Conservation (phyloP, 2,113 vertebrate species). For the Monarcha castaneiventris region DNA sequence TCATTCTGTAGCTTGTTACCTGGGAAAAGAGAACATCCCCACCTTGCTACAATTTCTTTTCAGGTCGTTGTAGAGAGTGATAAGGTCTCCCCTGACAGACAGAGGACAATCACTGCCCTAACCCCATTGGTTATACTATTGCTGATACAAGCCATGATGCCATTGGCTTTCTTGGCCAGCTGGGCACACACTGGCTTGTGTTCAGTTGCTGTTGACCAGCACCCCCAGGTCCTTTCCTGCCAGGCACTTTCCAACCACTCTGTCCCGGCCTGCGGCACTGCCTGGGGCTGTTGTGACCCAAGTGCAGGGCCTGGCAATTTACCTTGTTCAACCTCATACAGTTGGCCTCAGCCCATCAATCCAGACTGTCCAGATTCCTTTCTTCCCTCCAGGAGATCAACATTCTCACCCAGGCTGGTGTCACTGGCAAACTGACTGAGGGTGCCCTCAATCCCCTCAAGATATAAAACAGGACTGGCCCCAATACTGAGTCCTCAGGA, state of each 20-base stretch:
- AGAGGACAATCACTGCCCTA: neutral
- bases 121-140: neutral
- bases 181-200: rapidly evolving
- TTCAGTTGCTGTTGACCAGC: neutral
- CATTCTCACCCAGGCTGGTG: neutral
- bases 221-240: rapidly evolving
- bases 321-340: neutral
- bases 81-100: neutral
- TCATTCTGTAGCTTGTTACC: neutral
- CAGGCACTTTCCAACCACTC: neutral
- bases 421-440: neutral
- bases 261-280: no score
- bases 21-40: neutral
- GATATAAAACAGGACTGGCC: neutral
- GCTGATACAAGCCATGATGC: no score
- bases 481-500: neutral
- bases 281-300: neutral
- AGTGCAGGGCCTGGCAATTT: neutral
- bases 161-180: neutral
- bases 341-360: neutral
- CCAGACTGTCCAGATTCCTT: neutral
- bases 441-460: neutral
- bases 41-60: neutral
- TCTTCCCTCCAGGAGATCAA: neutral
- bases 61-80: neutral